Percentiles rank a stretch among this genome's conserved stretches.
These are phyloP conservation scores for Drosophila putrida DNA, from an alignment of 2,888 invertebrate genomes.

Conservation along the genomic window DNA sequence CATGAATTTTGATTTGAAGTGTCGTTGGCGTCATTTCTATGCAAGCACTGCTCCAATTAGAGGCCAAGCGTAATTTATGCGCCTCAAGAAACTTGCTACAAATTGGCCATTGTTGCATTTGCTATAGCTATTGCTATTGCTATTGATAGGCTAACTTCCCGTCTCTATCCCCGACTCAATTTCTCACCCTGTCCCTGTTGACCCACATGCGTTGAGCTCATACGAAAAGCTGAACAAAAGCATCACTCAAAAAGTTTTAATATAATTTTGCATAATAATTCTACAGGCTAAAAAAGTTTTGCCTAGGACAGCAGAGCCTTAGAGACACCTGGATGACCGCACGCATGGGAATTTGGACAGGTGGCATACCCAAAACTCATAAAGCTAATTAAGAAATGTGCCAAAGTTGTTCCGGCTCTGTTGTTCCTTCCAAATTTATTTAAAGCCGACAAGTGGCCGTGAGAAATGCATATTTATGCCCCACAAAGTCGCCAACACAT, in stretches of 20 bases:
- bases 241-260: conserved; percentile 72
- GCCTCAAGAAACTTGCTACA: conserved; percentile 67
- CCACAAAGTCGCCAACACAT: conserved; percentile 36
- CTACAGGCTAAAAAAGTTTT: conserved; percentile 43
- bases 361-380: conserved; percentile 70
- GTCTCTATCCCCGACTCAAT: background rate
- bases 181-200: too few relatives aligned
- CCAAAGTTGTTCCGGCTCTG: conserved; percentile 59
- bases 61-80: conserved; percentile 79
- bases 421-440: conserved; percentile 49
- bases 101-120: conserved; percentile 78
- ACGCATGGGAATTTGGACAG: conserved; percentile 74
- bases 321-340: conserved; percentile 73
- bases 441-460: conserved; percentile 58
- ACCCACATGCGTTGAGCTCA: conserved; percentile 37
- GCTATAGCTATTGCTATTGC: too few relatives aligned
- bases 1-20: conserved; percentile 79
- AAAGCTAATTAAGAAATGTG: conserved; percentile 81
- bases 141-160: conserved; percentile 56
- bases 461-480: conserved; percentile 64
- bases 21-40: conserved; percentile 55
- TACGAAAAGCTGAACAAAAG: conserved; percentile 66
- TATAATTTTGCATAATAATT: conserved; percentile 74
- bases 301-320: conserved; percentile 35
- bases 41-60: conserved; percentile 72